Conservation (phyloP, 2,888 invertebrate species). For the Trichacis sp. region DNA sequence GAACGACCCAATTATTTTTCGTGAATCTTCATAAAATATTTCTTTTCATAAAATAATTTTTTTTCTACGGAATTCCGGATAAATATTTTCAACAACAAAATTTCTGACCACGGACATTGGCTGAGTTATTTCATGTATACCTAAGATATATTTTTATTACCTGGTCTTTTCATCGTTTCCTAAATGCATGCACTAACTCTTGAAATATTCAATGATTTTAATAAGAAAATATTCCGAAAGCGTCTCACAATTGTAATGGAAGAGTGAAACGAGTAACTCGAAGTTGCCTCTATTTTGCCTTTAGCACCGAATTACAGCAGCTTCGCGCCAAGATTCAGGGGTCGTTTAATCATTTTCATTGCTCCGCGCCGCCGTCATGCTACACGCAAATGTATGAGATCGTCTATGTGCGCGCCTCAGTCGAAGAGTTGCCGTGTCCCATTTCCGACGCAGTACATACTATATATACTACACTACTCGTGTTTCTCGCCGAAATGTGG, state of each 20-base stretch:
- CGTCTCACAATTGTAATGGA: slow-evolving; percentile 49
- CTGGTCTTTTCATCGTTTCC: too few species aligned
- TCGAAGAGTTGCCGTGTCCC: slow-evolving; percentile 30
- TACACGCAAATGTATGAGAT: slow-evolving; percentile 23
- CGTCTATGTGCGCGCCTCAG: slow-evolving; percentile 22
- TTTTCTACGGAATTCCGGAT: too few species aligned
- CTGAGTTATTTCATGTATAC: too few species aligned
- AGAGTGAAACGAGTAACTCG: slow-evolving; percentile 51
- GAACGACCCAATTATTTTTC: too few species aligned
- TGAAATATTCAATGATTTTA: too few species aligned
- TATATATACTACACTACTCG: slow-evolving; percentile 36
- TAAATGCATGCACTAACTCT: too few species aligned
- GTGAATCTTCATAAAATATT: too few species aligned
- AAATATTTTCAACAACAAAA: too few species aligned
- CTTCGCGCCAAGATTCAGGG: slow-evolving; percentile 59
- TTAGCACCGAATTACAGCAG: slow-evolving; percentile 63
- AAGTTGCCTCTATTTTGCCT: slow-evolving; percentile 62
- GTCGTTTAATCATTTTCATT: slow-evolving; percentile 66
- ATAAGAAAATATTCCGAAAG: slow-evolving; percentile 15
- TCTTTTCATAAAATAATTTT: too few species aligned
- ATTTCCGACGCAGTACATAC: slow-evolving; percentile 41
- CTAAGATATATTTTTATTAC: too few species aligned
- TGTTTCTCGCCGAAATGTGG: slow-evolving; percentile 39
- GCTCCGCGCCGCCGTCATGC: slow-evolving; percentile 27
- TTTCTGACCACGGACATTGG: too few species aligned